Evolutionary conservation across 1,140 invertebrate genomes (phyloP).

Genomic region (Leptonema lineaticorne): DNA sequence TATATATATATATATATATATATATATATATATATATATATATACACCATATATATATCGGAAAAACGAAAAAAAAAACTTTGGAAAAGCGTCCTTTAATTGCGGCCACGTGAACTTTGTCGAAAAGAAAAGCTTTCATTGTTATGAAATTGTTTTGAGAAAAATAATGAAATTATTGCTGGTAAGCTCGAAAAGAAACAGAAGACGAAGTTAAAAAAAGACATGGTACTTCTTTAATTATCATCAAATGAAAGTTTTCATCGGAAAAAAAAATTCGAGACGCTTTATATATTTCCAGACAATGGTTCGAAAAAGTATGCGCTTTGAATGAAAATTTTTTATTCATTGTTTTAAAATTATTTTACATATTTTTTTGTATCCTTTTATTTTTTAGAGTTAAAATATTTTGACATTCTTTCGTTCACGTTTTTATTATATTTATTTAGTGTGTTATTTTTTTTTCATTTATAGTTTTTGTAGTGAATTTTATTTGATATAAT

Average conservation of each 20-base stretch:
- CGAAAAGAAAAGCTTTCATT: background rate
- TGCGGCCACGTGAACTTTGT: constrained; percentile 8
- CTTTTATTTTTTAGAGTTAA: background rate
- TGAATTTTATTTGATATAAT: background rate
- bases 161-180: constrained; percentile 18
- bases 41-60: no score
- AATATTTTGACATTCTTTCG: no score
- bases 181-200: no score
- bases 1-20: no score
- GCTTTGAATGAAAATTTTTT: constrained; percentile 2
- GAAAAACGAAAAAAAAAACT: constrained; percentile 5
- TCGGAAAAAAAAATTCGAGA: background rate
- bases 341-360: no score
- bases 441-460: background rate
- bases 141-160: constrained; percentile 15
- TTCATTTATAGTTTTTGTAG: background rate
- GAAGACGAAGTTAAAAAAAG: background rate
- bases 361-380: background rate
- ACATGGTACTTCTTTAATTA: constrained; percentile 7
- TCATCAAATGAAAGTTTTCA: constrained; percentile 12
- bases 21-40: no score
- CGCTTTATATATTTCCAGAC: background rate
- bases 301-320: constrained; percentile 2
- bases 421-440: background rate
- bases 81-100: background rate